Base-by-base conservation (phyloP, 30 jellyfish, hydroid and myxozoan species). In the Hydractinia echinata region DNA sequence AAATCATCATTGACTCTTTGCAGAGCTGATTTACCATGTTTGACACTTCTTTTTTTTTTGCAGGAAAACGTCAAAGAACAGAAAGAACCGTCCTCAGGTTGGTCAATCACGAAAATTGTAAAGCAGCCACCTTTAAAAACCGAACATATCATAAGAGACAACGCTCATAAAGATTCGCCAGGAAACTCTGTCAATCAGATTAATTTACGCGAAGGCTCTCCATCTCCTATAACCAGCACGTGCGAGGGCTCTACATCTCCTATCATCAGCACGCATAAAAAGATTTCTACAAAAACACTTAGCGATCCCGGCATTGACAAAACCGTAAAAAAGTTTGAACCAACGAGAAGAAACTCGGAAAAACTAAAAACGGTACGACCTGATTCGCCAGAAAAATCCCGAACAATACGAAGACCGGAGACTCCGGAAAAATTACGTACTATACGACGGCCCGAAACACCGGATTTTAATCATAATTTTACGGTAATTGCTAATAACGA, bases 41-140 rank as follows among this genome's bases (percentile, higher is more conserved):
- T 11, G 3, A 58, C 19, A 58, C 3, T 58, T 18, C 19, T 58
- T 58, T 18, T 11, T 18, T 11, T 19, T 13, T 3, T 5, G 13
- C n/a, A 71, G 81, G 60, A 30, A 71, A 71, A 71, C 50, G 52
- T 52, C 60, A 71, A 71, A 50, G 81, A 71, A 14, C 81, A 19
- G 60, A 71, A 71, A 19, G 81, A 71, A 15, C 52, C 81, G 30
- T 30, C 6, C 10, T 67, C 81, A 8, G 85, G 74, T 15, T 77
- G 85, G 85, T 54, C 53, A 30, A 61, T 77, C 21, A 77, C 85
- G 16, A 77, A 77, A 30, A 60, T 77, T 77, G 81, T 53, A 8
- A 77, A 77, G 53, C 76, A 77, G 15, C 85, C 85, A 9, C 81
- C 76, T 5, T 60, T 77, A 51, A 54, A 61, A 20, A 56, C 76